Base-by-base conservation (phyloP, 2,797 vertebrate genomes). In the Smutsia gigantea region DNA sequence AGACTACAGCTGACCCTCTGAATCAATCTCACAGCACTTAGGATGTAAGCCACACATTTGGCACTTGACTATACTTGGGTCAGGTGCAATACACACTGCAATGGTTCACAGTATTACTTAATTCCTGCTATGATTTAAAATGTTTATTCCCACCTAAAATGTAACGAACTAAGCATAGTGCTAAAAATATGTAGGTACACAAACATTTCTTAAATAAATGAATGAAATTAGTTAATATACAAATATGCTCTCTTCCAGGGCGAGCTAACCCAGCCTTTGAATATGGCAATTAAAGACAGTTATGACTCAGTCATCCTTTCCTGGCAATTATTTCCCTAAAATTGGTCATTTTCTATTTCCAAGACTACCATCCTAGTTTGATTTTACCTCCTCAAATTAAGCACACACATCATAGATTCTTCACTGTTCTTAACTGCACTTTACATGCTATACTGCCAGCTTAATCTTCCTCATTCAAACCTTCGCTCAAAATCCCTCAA, bases 171-270 rank as follows among this genome's bases (percentile, higher is more conserved):
- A 66, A 66, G n/a, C 2, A 25, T 1, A 61, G 12, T 81, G 34
- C 37, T 95, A n/a, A 93, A 93, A 97, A 93, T 69, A 94, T 6
- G 15, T 68, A 78, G 18, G 42, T 72, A 90, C 10, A 84, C 49
- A 93, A 78, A 64, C 79, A 68, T 31, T 90, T 88, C 49, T 57
- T 37, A 90, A 55, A 64, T 66, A 17, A 75, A 55, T 63, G 25
- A 93, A 71, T 71, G 3, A 71, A 96, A 78, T 85, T 64, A 79
- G 88, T 61, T 94, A 42, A 86, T 59, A 81, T 31, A 93, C 18
- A 91, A 77, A 82, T 18, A 87, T 51, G 25, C 8, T 18, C 49
- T 83, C 34, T 82, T 91, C 21, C 49, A 90, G 49, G 68, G n/a
- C 42, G 46, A 89, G 27, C 23, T 77, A 91, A 95, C 57, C 64